Percentiles rank a stretch among this genome's conserved stretches.
phyloP scores from a whole-genome alignment of 2,797 vertebrate genomes.

The Mastacembelus armatus region DNA sequence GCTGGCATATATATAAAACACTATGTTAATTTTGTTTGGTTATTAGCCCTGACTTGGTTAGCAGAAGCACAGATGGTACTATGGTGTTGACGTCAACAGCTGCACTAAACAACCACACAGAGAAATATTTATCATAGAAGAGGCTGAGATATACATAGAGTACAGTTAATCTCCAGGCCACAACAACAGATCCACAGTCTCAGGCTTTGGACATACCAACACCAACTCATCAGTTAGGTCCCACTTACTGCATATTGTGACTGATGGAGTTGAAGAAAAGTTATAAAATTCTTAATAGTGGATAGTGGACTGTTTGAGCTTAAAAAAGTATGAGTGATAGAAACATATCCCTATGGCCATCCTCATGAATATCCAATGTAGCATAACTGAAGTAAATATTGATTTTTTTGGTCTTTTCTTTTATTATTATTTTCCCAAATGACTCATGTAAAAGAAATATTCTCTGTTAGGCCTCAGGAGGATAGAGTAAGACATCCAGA shows the following conservation, averaged over 20 bases:
- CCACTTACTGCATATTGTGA: conserved; percentile 2
- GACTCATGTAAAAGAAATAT: neutral
- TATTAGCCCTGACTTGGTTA: no score
- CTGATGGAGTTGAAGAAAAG: conserved; percentile 12
- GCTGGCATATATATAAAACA: no score
- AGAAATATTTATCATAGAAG: conserved; percentile 22
- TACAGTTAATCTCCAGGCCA: conserved; percentile 4
- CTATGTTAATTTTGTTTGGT: no score
- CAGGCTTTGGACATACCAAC: neutral
- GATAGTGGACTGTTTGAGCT: conserved; percentile 4
- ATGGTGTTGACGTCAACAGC: neutral
- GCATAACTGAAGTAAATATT: neutral
- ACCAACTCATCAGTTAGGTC: conserved; percentile 24
- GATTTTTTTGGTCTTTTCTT: conserved; percentile 1
- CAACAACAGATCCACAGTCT: neutral
- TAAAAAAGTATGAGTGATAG: conserved; percentile 3
- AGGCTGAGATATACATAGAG: conserved; percentile 1
- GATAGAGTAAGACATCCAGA: conserved; percentile 2
- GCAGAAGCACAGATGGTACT: neutral
- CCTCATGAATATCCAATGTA: neutral
- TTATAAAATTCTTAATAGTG: conserved; percentile 1
- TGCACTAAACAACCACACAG: neutral
- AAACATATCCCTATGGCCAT: neutral
- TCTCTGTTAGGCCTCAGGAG: neutral
- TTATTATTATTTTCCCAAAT: conserved; percentile 19